Conservation (phyloP, 2,888 invertebrate genomes). For the Polymixis flavicincta region DNA sequence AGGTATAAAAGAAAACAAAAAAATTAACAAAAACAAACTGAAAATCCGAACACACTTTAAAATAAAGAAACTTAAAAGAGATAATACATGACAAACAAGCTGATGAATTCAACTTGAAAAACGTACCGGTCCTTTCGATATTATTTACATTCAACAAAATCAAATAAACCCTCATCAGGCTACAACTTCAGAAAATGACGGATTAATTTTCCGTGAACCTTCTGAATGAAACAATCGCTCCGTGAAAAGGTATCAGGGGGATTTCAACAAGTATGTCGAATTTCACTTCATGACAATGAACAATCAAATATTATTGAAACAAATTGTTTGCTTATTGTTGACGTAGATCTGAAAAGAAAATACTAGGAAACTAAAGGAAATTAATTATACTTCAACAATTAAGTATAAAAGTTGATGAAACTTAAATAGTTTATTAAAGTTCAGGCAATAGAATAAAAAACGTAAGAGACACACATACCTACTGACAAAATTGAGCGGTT, state of each 20-base stretch:
- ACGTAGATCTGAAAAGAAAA: neutral
- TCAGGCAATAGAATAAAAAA: neutral
- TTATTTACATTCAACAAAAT: slow-evolving; percentile 4
- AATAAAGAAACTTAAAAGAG: neutral
- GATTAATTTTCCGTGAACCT: neutral
- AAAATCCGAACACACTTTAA: neutral
- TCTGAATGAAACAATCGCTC: slow-evolving; percentile 8
- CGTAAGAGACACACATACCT: too few species aligned
- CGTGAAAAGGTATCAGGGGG: neutral
- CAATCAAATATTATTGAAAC: slow-evolving; percentile 6
- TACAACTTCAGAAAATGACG: neutral
- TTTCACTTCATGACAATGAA: slow-evolving; percentile 11
- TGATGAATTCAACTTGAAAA: slow-evolving; percentile 5
- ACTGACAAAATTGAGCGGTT: neutral
- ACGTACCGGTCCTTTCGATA: neutral
- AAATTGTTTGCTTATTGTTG: neutral
- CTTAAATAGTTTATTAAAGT: neutral
- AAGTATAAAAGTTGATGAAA: neutral
- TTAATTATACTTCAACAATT: neutral
- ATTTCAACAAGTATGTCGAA: slow-evolving; percentile 22
- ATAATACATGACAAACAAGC: neutral
- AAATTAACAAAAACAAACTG: neutral
- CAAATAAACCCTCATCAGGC: neutral
- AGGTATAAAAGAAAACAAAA: neutral
- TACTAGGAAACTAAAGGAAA: neutral